A percentile compares a stretch with the other conserved stretches of the same genome.
Conservation (phyloP, 2,888 invertebrate species). For the Teleogryllus oceanicus region DNA sequence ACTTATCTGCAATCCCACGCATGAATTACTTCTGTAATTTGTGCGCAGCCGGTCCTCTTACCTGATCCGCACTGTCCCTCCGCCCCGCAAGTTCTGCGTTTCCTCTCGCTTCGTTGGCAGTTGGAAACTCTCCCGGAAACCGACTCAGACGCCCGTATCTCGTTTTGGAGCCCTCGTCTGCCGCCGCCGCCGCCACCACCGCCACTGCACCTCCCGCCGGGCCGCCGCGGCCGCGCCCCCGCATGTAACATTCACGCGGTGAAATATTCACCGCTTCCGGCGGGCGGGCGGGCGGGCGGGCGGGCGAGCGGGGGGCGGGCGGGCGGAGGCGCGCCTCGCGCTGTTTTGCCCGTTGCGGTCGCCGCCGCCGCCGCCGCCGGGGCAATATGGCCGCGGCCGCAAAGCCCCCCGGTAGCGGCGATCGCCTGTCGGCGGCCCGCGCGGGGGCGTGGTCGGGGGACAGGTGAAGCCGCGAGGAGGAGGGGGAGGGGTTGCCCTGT, state of each 20-base stretch:
- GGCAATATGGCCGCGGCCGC: not conserved
- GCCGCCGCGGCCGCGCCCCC: not conserved
- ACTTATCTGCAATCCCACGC: no score
- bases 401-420: not conserved
- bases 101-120: no score
- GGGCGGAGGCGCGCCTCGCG: not conserved
- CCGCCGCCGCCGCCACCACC: not conserved
- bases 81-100: no score
- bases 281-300: not conserved
- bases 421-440: not conserved
- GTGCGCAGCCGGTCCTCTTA: no score
- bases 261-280: constrained; percentile 8
- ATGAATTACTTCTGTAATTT: no score
- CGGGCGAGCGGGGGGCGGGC: not conserved
- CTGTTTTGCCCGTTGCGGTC: not conserved
- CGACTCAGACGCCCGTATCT: no score
- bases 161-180: not conserved
- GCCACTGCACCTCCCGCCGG: not conserved
- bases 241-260: not conserved
- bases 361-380: not conserved
- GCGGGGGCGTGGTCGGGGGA: no score
- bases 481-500: not conserved
- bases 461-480: not conserved
- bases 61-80: no score
- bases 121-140: no score